A percentile compares a stretch with the other conserved stretches of the same genome.
Evolutionary conservation across 2,797 vertebrate genomes (phyloP).

Genomic region (Anguilla anguilla): DNA sequence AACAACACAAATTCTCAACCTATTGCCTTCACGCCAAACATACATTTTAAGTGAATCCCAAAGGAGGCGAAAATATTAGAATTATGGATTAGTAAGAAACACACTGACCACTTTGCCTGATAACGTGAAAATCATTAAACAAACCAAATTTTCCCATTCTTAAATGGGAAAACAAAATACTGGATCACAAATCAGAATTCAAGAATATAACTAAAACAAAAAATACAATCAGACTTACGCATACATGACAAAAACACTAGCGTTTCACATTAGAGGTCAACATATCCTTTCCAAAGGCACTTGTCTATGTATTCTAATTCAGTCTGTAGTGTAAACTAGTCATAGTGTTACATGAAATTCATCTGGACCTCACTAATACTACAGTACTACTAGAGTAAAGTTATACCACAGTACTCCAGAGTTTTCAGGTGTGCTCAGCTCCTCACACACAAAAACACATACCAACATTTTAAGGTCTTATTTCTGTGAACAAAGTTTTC

Average conservation of each 20-base stretch:
- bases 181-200: not conserved
- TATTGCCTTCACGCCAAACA: not conserved
- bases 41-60: not conserved
- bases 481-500: not conserved
- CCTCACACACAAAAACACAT: not conserved
- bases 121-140: not conserved
- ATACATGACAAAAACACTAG: not conserved
- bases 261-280: slow-evolving; percentile 9
- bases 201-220: not conserved
- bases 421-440: not conserved
- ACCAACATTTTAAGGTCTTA: not conserved
- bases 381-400: not conserved
- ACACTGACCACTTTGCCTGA: not conserved
- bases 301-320: not conserved
- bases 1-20: not conserved
- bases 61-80: not conserved
- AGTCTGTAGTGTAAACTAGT: not conserved
- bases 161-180: not conserved
- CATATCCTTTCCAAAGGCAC: slow-evolving; percentile 23
- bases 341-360: not conserved
- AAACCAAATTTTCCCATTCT: not conserved
- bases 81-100: not conserved
- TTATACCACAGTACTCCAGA: not conserved
- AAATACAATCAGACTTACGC: not conserved
- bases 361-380: not conserved